Evolutionary conservation across 23 tunicate genomes (phyloP).

Genomic region (Botrylloides violaceus): DNA sequence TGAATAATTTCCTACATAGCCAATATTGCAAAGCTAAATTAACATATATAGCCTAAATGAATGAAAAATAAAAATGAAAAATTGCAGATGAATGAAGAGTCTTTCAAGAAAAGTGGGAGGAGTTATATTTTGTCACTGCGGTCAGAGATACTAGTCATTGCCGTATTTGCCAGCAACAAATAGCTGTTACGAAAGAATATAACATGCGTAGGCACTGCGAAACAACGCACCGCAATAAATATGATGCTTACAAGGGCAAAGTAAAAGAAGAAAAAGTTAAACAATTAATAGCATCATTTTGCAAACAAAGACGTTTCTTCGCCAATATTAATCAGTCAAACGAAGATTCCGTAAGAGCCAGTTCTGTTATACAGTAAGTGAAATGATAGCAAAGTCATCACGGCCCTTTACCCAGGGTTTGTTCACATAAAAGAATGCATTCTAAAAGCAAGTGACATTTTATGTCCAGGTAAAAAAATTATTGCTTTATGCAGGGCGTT

Average conservation of each 20-base stretch:
- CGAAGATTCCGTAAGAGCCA: constrained; percentile 15
- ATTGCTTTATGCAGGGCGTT: too few species aligned
- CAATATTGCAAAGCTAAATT: too few species aligned
- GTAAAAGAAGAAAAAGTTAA: background rate
- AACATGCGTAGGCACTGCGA: constrained; percentile 39
- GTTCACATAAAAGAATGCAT: too few species aligned
- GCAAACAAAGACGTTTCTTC: constrained; percentile 6
- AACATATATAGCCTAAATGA: too few species aligned
- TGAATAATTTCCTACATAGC: too few species aligned
- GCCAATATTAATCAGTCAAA: background rate
- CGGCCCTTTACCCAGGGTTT: too few species aligned
- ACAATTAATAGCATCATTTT: constrained; percentile 23
- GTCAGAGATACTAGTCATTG: constrained; percentile 26
- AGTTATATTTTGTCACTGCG: constrained; percentile 18
- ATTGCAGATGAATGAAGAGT: background rate
- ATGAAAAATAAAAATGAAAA: background rate
- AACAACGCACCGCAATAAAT: constrained; percentile 25
- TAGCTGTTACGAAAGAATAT: constrained; percentile 35
- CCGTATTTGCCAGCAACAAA: constrained; percentile 13
- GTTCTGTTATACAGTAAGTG: constrained; percentile 12
- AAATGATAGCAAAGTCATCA: constrained; percentile 17
- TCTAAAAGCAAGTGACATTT: too few species aligned
- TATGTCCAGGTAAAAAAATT: too few species aligned
- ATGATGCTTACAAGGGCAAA: constrained; percentile 22
- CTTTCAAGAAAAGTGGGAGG: constrained; percentile 12